Percentiles rank a stretch among this genome's conserved stretches.
These are phyloP conservation scores for Gnathonemus echidnorhynchus DNA, from an alignment of 2,113 vertebrate species.

Conservation along the genomic window DNA sequence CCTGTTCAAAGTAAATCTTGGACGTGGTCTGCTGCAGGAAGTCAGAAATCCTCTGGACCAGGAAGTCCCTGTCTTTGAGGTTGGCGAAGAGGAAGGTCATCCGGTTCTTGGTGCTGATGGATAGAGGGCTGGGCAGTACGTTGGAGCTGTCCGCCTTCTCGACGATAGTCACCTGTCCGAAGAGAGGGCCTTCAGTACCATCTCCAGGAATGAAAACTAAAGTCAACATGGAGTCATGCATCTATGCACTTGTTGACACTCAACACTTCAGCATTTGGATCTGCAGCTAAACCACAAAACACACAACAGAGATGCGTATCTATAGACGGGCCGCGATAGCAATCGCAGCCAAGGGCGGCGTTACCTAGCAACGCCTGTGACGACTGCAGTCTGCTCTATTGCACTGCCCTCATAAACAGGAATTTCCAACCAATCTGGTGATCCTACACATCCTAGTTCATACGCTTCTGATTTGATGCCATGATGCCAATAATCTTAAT, in stretches of 20 bases:
- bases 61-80: conserved; percentile 90
- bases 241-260: neutral
- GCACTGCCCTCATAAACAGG: neutral
- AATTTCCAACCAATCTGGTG: neutral
- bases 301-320: neutral
- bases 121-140: conserved; percentile 87
- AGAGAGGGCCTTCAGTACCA: conserved; percentile 24
- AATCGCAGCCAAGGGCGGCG: neutral
- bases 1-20: conserved; percentile 81
- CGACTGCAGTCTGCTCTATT: neutral
- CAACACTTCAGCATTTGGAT: neutral
- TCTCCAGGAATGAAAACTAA: neutral
- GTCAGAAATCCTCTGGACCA: conserved; percentile 95
- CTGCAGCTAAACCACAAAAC: neutral
- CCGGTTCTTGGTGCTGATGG: conserved; percentile 96
- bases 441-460: neutral
- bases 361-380: conserved; percentile 23
- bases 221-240: neutral
- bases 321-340: neutral
- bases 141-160: conserved; percentile 97
- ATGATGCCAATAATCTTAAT: neutral
- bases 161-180: conserved; percentile 84
- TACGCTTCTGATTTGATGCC: neutral
- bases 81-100: conserved; percentile 98
- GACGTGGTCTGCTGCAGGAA: conserved; percentile 93